Conservation (phyloP, 2,888 invertebrate genomes). For the Hirtodrosophila histrioides region DNA sequence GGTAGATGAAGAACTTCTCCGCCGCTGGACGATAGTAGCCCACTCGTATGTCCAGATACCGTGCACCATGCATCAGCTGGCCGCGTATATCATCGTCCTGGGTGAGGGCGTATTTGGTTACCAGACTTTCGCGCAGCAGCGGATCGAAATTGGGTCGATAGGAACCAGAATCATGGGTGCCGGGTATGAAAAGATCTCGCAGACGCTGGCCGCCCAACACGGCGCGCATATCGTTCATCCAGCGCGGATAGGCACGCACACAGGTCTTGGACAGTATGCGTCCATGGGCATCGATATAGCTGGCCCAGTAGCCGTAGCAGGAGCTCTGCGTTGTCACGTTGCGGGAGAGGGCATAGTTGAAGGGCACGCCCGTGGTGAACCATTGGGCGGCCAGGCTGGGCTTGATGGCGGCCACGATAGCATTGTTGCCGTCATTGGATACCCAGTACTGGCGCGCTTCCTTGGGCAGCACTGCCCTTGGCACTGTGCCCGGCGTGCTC, state of each 20-base stretch:
- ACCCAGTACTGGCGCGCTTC: slow-evolving; percentile 70
- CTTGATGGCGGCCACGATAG: slow-evolving; percentile 76
- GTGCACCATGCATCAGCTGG: slow-evolving; percentile 87
- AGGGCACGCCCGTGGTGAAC: slow-evolving; percentile 83
- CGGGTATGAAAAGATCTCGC: slow-evolving; percentile 87
- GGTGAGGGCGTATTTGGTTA: slow-evolving; percentile 85
- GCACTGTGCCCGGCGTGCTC: slow-evolving; percentile 12
- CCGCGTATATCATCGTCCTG: slow-evolving; percentile 86
- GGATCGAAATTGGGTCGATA: slow-evolving; percentile 84
- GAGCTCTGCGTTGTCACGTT: slow-evolving; percentile 75
- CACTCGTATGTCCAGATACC: slow-evolving; percentile 87
- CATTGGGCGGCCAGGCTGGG: slow-evolving; percentile 77
- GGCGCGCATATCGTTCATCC: slow-evolving; percentile 86
- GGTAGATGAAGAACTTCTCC: slow-evolving; percentile 86
- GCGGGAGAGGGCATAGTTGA: slow-evolving; percentile 77
- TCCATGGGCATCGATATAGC: slow-evolving; percentile 80
- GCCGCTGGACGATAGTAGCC: slow-evolving; percentile 84
- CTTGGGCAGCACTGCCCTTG: not conserved
- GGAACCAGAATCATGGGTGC: slow-evolving; percentile 89
- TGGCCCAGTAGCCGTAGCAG: slow-evolving; percentile 84
- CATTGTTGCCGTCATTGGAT: slow-evolving; percentile 74
- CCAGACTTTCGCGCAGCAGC: slow-evolving; percentile 81
- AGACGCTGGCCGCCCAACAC: slow-evolving; percentile 85
- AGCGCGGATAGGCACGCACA: slow-evolving; percentile 85
- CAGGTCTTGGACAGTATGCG: slow-evolving; percentile 84